Base-by-base conservation (phyloP, 2,113 vertebrate genomes). In the Cercocebus atys region DNA sequence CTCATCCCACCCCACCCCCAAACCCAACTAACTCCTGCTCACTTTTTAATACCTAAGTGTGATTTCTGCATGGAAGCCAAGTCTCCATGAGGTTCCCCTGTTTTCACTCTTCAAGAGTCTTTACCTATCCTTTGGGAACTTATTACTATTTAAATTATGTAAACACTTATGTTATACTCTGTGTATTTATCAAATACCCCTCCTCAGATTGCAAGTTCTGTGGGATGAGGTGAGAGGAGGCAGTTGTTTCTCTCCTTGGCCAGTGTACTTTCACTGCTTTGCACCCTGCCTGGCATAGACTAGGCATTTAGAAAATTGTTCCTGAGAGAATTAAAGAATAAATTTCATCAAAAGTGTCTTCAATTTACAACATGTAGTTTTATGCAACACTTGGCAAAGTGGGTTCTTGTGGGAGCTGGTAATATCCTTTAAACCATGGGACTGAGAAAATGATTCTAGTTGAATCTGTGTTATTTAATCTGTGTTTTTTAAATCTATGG, bases 281-380 rank as follows among this genome's bases (percentile, higher is more conserved):
- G 43, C 10, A 90, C 50, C 22, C 45, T 82, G 57, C 52, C 86
- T 55, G 22, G 47, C 22, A 47, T 4, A 66, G 68, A 40, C 59
- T 9, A 82, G 61, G 61, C 8, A 18, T 57, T 93, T 79, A 68
- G 70, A 73, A 93, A 59, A 61, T 25, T n/a, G 9, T 72, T 96
- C 61, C 88, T 79, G 25, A 88, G 14, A 78, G 11, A 93, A 94
- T 70, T 81, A 59, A 89, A 88, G 4, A 95, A 66, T 64, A 18
- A 52, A 73, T 95, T 91, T 22, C 35, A 73, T 95, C 0, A 59
- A 73, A 89, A 85, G 30, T 38, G 14, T 92, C 68, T 94, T 75
- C 17, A 40, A 64, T 66, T 89, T 61, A 50, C 35, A 80, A 11
- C 8, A 30, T 14, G 10, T 25, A 52, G 57, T 91, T 90, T 94